These are phyloP conservation scores for Salminus brasiliensis DNA, from an alignment of 2,113 vertebrate genomes.

Conservation along the genomic window DNA sequence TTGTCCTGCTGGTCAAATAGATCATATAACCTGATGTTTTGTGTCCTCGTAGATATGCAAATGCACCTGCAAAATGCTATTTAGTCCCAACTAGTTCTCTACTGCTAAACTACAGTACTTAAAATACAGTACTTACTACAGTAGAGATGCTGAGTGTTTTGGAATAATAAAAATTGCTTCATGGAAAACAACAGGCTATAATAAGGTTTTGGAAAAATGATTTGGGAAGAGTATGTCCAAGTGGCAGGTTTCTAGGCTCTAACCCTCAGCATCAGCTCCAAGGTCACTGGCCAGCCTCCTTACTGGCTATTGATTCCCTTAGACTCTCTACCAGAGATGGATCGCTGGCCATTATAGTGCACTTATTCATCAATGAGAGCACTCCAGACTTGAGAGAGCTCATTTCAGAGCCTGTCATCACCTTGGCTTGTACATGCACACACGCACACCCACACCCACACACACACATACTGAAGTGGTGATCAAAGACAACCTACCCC, in stretches of 20 bases:
- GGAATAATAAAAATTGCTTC: too few species aligned
- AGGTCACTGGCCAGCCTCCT: neutral
- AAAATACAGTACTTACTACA: too few species aligned
- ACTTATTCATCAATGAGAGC: slow-evolving; percentile 33
- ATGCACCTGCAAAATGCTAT: too few species aligned
- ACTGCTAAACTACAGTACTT: too few species aligned
- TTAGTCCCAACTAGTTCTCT: too few species aligned
- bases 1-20: too few species aligned
- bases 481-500: too few species aligned
- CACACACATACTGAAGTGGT: neutral
- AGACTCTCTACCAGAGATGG: slow-evolving; percentile 17
- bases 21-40: too few species aligned
- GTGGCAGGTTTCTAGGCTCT: neutral
- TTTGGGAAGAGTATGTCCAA: neutral
- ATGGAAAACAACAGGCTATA: too few species aligned
- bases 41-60: too few species aligned
- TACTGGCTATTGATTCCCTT: slow-evolving; percentile 29
- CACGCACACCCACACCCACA: slow-evolving; percentile 14
- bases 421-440: neutral
- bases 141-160: too few species aligned
- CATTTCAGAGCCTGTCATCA: slow-evolving; percentile 28
- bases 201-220: too few species aligned
- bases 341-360: slow-evolving; percentile 18
- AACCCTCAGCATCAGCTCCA: slow-evolving; percentile 7
- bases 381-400: slow-evolving; percentile 12